These are phyloP conservation scores for Tangara arthus DNA, from an alignment of 2,797 vertebrate species.

Conservation along the genomic window DNA sequence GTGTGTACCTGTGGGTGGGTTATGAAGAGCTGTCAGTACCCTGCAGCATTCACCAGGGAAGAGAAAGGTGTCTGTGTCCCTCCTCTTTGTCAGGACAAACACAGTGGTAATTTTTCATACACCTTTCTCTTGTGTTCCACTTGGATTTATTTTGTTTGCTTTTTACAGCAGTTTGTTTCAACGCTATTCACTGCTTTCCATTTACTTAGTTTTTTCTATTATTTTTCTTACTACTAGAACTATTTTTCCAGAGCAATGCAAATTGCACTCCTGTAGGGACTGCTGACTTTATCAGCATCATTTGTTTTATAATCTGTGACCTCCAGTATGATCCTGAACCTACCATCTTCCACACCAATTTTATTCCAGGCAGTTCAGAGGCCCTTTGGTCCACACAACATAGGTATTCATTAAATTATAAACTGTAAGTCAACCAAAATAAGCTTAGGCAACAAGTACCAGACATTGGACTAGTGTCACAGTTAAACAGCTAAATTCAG, in stretches of 20 bases:
- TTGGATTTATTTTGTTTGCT: not conserved
- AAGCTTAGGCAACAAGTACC: not conserved
- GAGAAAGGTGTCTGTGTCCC: not conserved
- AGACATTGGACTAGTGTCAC: not conserved
- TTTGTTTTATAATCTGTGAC: not conserved
- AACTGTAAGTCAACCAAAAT: not conserved
- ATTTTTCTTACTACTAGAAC: not conserved
- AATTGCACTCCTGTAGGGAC: not conserved
- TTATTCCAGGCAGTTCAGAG: not conserved
- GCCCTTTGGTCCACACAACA: not conserved
- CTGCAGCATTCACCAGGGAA: not conserved
- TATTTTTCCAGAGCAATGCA: not conserved
- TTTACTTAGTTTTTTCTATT: not conserved
- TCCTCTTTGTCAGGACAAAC: not conserved
- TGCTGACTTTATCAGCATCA: not conserved
- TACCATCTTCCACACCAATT: not conserved
- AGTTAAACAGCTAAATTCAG: not conserved
- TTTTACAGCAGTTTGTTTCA: not conserved
- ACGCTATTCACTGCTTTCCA: not conserved
- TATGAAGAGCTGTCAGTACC: not conserved
- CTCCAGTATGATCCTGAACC: not conserved
- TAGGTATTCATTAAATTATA: not conserved
- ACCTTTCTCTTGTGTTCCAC: not conserved
- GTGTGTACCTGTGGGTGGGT: too few relatives aligned
- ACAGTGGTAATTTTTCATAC: fast-evolving